Evolutionary conservation across 2,797 vertebrate genomes (phyloP).

Genomic region (Sebastes alutus): DNA sequence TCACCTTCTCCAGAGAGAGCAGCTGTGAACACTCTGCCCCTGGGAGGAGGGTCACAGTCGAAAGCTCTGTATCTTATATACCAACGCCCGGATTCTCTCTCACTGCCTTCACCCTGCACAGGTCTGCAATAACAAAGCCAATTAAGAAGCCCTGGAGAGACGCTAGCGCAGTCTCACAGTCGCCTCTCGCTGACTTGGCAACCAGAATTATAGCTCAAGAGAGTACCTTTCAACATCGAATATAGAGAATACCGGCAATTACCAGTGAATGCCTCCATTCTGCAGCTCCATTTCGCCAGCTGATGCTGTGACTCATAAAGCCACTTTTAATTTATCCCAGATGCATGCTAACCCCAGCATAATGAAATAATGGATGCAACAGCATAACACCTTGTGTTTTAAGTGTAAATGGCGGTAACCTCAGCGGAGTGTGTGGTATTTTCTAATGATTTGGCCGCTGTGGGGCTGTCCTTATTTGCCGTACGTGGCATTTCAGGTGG

Average conservation of each 20-base stretch:
- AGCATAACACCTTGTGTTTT: conserved; percentile 38
- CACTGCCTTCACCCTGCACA: conserved; percentile 69
- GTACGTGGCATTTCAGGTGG: conserved; percentile 46
- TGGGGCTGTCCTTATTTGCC: conserved; percentile 46
- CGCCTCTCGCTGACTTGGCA: conserved; percentile 80
- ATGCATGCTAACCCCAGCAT: conserved; percentile 36
- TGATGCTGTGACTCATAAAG: conserved; percentile 66
- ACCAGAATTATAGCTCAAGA: conserved; percentile 77
- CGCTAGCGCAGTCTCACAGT: conserved; percentile 64
- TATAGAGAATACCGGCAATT: conserved; percentile 74
- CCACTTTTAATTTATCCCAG: conserved; percentile 62
- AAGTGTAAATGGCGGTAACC: conserved; percentile 34
- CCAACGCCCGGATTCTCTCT: conserved; percentile 63
- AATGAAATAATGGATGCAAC: conserved; percentile 41
- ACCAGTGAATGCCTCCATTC: conserved; percentile 65
- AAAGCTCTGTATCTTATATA: conserved; percentile 67
- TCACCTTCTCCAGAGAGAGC: conserved; percentile 80
- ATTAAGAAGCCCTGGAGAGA: conserved; percentile 81
- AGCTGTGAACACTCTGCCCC: conserved; percentile 76
- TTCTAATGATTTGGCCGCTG: neutral
- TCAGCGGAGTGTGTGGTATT: conserved; percentile 1
- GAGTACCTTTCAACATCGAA: conserved; percentile 75
- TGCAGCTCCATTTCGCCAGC: conserved; percentile 41
- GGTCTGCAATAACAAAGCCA: conserved; percentile 83
- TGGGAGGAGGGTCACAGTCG: conserved; percentile 73